Evolutionary conservation across 2,797 vertebrate species (phyloP), one percentile per base, ranked within the genome.

Genomic region (Chloroceryle amazona): DNA sequence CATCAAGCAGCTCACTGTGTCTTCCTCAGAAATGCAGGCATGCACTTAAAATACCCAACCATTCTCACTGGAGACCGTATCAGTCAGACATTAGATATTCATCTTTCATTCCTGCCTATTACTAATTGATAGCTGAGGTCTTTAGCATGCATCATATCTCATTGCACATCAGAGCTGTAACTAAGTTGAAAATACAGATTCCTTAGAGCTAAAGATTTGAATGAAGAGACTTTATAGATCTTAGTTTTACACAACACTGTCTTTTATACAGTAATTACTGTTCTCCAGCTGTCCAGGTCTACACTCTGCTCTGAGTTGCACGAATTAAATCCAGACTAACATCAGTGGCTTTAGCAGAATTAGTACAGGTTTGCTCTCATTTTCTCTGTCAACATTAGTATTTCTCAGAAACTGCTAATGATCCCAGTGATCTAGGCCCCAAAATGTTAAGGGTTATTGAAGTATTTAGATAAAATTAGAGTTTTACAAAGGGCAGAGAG

Each of bases 101-200:
- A 31, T 79, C 91, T 89, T 91, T 96, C 60, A 52, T 90, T 86
- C 55, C 70, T 81, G 42, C 37, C 37, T 73, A 19, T 92, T 87
- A 71, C 89, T 94, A 94, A 94, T 87, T 90, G 89, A 84, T 90
- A 81, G 57, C 90, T 7, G 4, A 79, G 55, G 71, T 90, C 91
- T 75, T 92, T 61, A 94, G 41, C 66, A 81, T 37, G 71, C 85
- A 76, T 79, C 70, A 1, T 73, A 63, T 84, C 57, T 86, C 62
- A 55, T 35, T 66, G 71, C 13, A 14, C 55, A 62, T 73, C 85
- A 35, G 44, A 75, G 44, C 61, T 84, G 26, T 35, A 86, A 72
- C 87, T 26, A 51, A 74, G 54, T 49, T 90, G 67, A 86, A 95
- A 94, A 91, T 49, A 71, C 25, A 75, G 46, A 68, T 46, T 51